A percentile compares a stretch with the other conserved stretches of the same genome.
These are phyloP conservation scores for Philaenus spumarius DNA, from an alignment of 1,140 invertebrate species.

Conservation along the genomic window DNA sequence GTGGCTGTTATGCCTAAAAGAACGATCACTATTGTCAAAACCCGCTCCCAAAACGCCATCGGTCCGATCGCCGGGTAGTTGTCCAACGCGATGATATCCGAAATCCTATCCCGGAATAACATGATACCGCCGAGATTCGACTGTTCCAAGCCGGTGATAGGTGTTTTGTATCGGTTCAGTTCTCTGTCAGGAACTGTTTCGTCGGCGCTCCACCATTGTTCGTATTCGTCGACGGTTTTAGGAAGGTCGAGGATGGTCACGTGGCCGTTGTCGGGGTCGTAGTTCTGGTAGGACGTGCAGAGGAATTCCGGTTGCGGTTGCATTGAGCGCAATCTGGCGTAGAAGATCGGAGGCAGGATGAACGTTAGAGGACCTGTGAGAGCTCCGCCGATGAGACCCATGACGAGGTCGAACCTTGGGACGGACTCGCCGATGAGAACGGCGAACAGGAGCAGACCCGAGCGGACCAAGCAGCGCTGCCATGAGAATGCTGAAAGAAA, in stretches of 20 bases:
- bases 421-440: constrained; percentile 75
- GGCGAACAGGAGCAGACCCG: constrained; percentile 57
- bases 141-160: too few species aligned
- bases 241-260: background rate
- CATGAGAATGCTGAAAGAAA: constrained; percentile 65
- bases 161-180: too few species aligned
- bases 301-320: background rate
- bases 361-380: constrained; percentile 79
- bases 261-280: background rate
- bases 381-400: constrained; percentile 78
- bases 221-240: constrained; percentile 2
- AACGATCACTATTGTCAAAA: constrained; percentile 8
- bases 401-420: constrained; percentile 81
- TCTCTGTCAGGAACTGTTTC: too few species aligned
- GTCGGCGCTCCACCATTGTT: background rate
- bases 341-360: constrained; percentile 77
- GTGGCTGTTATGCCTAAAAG: constrained; percentile 22
- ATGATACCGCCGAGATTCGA: too few species aligned
- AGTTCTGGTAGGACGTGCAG: constrained; percentile 9
- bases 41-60: constrained; percentile 1
- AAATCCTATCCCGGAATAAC: constrained; percentile 5
- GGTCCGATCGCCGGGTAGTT: constrained; percentile 10
- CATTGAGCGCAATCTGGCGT: constrained; percentile 48
- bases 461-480: constrained; percentile 66
- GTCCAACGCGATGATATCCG: constrained; percentile 10